Percentiles rank a stretch among this genome's conserved stretches.
Conservation (phyloP, 2,888 invertebrate genomes). For the Drosophila nigritarsus region DNA sequence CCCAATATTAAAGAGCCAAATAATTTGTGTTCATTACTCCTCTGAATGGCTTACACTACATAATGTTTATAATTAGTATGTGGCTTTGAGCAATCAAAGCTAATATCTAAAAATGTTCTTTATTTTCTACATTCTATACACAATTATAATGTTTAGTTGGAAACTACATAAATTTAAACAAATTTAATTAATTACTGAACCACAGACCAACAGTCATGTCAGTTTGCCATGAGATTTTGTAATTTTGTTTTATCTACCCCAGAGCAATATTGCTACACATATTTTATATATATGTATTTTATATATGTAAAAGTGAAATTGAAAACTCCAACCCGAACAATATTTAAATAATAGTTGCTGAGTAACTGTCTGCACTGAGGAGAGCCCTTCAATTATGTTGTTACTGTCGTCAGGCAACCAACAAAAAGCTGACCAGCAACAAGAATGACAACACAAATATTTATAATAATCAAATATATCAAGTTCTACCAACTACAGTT, state of each 20-base stretch:
- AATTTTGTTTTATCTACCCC: not conserved
- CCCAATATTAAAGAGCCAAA: not conserved
- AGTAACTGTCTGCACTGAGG: not conserved
- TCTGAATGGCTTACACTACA: not conserved
- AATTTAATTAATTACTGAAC: constrained; percentile 44
- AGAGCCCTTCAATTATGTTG: not conserved
- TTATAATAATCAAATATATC: constrained; percentile 29
- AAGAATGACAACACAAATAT: constrained; percentile 27
- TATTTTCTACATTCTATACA: not conserved
- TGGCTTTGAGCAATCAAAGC: not conserved
- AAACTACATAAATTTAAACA: constrained; percentile 16
- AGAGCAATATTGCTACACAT: constrained; percentile 14
- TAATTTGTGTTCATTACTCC: not conserved
- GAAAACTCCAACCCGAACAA: constrained; percentile 9
- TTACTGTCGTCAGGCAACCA: constrained; percentile 23
- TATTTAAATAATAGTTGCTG: constrained; percentile 12
- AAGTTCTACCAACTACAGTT: not conserved
- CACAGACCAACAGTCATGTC: constrained; percentile 26
- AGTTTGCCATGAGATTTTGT: constrained; percentile 30
- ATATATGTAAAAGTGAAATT: constrained; percentile 5
- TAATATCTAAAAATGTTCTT: not conserved
- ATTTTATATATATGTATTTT: constrained; percentile 9
- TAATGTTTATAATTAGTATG: not conserved
- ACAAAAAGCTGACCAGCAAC: constrained; percentile 29
- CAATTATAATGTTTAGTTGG: not conserved